phyloP scores from a whole-genome alignment of 2,113 vertebrate genomes.

The Cottus gobio region DNA sequence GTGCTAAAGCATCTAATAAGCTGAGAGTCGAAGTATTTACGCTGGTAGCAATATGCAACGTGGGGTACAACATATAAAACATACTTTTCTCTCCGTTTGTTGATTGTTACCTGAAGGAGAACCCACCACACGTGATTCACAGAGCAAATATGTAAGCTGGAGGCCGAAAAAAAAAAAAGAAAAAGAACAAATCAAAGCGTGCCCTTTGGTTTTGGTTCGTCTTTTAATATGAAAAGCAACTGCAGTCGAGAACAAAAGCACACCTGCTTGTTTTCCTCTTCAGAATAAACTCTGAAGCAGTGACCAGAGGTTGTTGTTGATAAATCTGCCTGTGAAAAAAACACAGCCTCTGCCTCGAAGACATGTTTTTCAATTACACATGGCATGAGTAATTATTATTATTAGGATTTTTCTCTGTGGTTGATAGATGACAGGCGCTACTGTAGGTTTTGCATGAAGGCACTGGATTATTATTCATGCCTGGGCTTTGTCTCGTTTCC shows the following conservation, averaged over 20 bases:
- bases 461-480: conserved; percentile 25
- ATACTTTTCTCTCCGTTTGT: background rate
- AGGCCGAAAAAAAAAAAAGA: background rate
- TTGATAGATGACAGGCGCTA: conserved; percentile 23
- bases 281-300: conserved; percentile 30
- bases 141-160: background rate
- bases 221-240: conserved; percentile 17
- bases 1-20: background rate
- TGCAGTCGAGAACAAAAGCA: background rate
- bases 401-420: conserved; percentile 1
- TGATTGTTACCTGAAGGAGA: background rate
- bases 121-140: background rate
- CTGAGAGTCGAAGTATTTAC: background rate
- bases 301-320: conserved; percentile 41
- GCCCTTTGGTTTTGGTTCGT: conserved; percentile 4
- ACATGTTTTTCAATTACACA: conserved; percentile 53
- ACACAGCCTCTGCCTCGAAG: conserved; percentile 22
- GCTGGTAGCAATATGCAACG: background rate
- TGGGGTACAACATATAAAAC: background rate
- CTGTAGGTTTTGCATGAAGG: background rate
- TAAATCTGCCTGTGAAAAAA: conserved; percentile 32
- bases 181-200: background rate
- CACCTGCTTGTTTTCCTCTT: conserved; percentile 15
- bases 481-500: background rate
- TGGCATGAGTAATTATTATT: background rate